These are phyloP conservation scores for Ophion obscuratus DNA, from an alignment of 2,888 invertebrate species.

Conservation along the genomic window DNA sequence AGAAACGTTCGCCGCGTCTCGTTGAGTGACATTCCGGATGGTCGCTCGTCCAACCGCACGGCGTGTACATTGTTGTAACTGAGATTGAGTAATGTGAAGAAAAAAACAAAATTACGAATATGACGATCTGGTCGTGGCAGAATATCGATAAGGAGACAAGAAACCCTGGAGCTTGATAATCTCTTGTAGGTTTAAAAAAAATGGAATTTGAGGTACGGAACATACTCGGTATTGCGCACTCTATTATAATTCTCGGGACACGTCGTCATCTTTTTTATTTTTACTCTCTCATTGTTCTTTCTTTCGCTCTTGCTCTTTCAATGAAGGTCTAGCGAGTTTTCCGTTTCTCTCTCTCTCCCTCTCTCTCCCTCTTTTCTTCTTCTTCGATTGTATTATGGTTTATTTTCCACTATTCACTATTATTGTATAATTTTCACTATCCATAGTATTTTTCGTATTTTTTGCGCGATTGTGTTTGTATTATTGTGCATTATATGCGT, in stretches of 20 bases:
- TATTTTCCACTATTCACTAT: too few relatives aligned
- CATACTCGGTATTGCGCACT: not conserved
- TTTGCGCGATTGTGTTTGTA: too few relatives aligned
- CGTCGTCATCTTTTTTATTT: not conserved
- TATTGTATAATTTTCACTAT: too few relatives aligned
- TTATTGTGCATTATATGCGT: too few relatives aligned
- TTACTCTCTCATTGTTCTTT: not conserved
- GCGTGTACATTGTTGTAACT: constrained; percentile 15
- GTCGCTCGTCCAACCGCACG: not conserved
- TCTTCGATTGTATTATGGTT: too few relatives aligned
- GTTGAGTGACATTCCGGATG: constrained; percentile 8
- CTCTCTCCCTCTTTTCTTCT: not conserved
- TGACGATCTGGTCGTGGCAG: constrained; percentile 5
- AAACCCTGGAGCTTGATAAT: not conserved
- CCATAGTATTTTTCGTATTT: too few relatives aligned
- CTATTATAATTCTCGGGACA: constrained; percentile 7
- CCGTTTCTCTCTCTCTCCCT: not conserved
- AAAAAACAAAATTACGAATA: constrained; percentile 3
- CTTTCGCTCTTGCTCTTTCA: not conserved
- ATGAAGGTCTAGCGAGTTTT: not conserved
- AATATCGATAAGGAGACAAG: constrained; percentile 3
- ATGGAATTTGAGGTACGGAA: not conserved
- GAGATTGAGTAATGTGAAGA: constrained; percentile 21
- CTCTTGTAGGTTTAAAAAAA: not conserved
- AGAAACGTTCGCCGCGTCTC: not conserved